phyloP scores from a whole-genome alignment of 2,797 vertebrate genomes.

The Benthosema pterotum region DNA sequence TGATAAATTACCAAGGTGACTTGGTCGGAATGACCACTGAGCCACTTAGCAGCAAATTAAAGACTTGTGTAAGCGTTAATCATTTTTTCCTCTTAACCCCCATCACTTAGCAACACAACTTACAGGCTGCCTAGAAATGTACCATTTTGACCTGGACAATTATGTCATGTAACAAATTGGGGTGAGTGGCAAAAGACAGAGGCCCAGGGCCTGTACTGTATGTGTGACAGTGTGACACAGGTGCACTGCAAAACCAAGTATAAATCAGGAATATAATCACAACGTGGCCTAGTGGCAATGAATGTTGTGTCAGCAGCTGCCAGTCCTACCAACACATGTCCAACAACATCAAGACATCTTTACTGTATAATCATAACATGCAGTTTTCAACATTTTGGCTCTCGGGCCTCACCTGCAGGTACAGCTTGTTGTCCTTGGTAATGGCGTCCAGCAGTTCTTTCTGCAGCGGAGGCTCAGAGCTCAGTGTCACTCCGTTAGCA shows the following conservation, averaged over 20 bases:
- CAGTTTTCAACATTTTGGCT: not conserved
- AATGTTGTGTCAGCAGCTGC: too few relatives aligned
- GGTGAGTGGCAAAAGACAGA: not conserved
- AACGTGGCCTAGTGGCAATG: too few relatives aligned
- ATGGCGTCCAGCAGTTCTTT: slow-evolving; percentile 98
- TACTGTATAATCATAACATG: too few relatives aligned
- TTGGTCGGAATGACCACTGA: slow-evolving; percentile 8
- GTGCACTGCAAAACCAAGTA: too few relatives aligned
- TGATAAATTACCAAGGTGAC: slow-evolving; percentile 17
- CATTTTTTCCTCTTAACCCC: slow-evolving; percentile 1
- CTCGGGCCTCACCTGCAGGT: slow-evolving; percentile 88
- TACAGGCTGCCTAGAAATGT: not conserved
- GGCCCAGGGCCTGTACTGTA: not conserved
- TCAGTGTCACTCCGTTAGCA: slow-evolving; percentile 82
- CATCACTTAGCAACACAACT: slow-evolving; percentile 9
- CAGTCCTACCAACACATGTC: too few relatives aligned
- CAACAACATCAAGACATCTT: too few relatives aligned
- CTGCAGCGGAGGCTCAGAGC: slow-evolving; percentile 92
- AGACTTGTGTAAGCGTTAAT: slow-evolving; percentile 24
- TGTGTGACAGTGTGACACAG: not conserved
- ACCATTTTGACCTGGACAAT: not conserved
- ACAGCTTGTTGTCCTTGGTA: slow-evolving; percentile 98
- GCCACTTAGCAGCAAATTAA: slow-evolving; percentile 13
- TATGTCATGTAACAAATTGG: not conserved
- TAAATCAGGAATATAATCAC: too few relatives aligned